Evolutionary conservation across 2,113 vertebrate genomes (phyloP).

Genomic region (Cavia porcellus): DNA sequence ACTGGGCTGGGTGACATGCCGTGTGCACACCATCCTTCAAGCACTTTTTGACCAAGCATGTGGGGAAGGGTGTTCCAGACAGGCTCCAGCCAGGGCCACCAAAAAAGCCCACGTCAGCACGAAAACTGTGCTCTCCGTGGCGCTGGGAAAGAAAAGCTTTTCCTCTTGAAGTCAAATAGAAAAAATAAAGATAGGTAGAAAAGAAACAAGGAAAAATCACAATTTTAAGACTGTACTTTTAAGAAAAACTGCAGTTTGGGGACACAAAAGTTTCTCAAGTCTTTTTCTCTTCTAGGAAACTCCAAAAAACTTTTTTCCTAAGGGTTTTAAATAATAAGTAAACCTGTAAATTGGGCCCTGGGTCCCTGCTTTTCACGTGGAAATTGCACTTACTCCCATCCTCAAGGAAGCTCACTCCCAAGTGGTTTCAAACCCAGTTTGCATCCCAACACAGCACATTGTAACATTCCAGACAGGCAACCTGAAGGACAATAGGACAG

Average conservation of each 20-base stretch:
- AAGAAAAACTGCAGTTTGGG: neutral
- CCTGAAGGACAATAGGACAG: neutral
- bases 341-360: neutral
- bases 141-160: neutral
- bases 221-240: neutral
- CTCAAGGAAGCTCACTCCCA: neutral
- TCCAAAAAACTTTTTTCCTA: neutral
- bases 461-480: neutral
- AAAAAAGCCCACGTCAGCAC: neutral
- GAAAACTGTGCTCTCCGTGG: neutral
- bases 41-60: neutral
- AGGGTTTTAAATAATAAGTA: neutral
- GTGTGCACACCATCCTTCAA: neutral
- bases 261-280: neutral
- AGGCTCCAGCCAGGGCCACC: neutral
- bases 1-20: neutral
- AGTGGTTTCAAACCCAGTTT: neutral
- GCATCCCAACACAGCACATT: neutral
- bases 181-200: neutral
- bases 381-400: neutral
- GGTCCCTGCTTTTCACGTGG: neutral
- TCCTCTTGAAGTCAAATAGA: neutral
- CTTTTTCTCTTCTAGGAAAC: neutral
- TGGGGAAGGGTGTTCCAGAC: neutral
- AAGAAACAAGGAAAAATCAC: neutral